Percentiles rank a stretch among this genome's conserved stretches.
Conservation (phyloP, 2,113 vertebrate species). For the Halcyon malimbica region DNA sequence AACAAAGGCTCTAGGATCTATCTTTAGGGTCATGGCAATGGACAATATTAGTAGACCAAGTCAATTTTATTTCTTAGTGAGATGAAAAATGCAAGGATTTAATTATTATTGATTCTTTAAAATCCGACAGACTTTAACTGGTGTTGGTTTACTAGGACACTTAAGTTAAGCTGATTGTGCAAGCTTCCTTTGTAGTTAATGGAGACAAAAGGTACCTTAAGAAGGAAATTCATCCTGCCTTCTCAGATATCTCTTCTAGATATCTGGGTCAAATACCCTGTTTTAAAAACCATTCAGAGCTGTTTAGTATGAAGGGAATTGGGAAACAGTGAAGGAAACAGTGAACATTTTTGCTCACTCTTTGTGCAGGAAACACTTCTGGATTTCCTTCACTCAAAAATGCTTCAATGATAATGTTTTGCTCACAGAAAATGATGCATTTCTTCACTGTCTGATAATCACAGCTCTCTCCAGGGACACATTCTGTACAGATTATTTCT, state of each 20-base stretch:
- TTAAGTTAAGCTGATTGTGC: not conserved
- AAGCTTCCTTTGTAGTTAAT: not conserved
- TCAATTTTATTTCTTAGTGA: not conserved
- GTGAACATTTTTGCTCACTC: not conserved
- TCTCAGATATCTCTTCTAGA: not conserved
- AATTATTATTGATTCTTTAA: not conserved
- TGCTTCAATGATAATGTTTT: not conserved
- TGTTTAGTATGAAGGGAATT: not conserved
- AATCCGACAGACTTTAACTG: not conserved
- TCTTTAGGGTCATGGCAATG: not conserved
- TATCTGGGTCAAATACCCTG: not conserved
- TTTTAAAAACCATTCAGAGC: not conserved
- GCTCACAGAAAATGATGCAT: not conserved
- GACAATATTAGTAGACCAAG: not conserved
- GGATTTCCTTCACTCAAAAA: not conserved
- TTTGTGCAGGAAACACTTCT: not conserved
- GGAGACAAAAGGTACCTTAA: not conserved
- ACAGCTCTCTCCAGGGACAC: not conserved
- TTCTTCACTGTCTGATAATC: not conserved
- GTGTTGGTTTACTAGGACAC: not conserved
- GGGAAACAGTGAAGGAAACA: not conserved
- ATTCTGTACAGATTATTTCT: not conserved
- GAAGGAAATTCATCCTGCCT: not conserved
- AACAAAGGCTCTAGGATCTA: not conserved
- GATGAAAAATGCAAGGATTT: not conserved